Evolutionary conservation across 2,888 invertebrate genomes (phyloP), one percentile per base, ranked within the genome.

Genomic region (Ochropacha duplaris): DNA sequence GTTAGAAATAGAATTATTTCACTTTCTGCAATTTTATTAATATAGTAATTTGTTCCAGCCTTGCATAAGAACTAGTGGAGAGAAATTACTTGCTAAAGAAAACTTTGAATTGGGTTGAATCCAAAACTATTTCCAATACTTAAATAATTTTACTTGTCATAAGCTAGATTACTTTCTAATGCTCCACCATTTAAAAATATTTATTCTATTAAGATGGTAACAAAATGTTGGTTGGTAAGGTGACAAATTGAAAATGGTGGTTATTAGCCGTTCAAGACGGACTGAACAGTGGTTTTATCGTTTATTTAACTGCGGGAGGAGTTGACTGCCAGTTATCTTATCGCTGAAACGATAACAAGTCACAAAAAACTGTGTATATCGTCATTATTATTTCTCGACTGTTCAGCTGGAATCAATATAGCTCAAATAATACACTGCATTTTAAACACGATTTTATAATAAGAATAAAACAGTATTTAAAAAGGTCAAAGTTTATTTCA

Each of bases 311-410:
- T 58, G 65, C 62, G 26, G 12, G 55, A 64, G 65, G 72, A 74
- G 76, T 77, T 81, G 74, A 78, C 74, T 74, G 68, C 26, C 59
- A 52, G 61, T 70, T 80, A 82, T 81, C 83, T 79, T 72, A 79
- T 81, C 78, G 51, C 12, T 6, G 36, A 36, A 57, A 55, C 65
- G 69, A 74, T 76, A 69, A 61, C 50, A 54, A 36, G 54, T 49
- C 49, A 63, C 56, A 61, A 69, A 71, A 72, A 65, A 28, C 26
- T 12, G 24, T 51, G 16, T 51, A 26, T 51, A 28, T 28, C 28
- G 51, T 16, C 31, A 51, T 28, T 28, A 28, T 28, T 16, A 16
- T 51, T 51, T n/a, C 51, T 51, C 8, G 16, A 16, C 28, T 28
- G 16, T 51, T 51, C 19, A 24, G 31, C 26, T 51, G 3, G 31